Base-by-base conservation (phyloP, 2,113 vertebrate species). In the Ornithorhynchus anatinus region DNA sequence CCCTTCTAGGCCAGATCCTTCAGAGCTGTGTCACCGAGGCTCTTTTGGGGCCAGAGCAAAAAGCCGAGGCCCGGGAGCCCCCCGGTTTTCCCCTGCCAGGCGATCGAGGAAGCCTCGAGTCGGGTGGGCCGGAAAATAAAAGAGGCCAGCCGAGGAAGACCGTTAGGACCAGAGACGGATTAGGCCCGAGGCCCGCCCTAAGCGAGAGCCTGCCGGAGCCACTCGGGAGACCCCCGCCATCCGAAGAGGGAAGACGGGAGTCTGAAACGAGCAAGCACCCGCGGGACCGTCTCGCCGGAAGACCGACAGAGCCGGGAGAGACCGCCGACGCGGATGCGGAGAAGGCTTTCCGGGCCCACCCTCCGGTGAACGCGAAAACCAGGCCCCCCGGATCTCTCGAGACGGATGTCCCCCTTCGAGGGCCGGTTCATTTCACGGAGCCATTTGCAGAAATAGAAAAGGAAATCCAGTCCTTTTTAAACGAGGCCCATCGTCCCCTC, bases 241-340 rank as follows among this genome's bases (percentile, higher is more conserved):
- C 51, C 44, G 87, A 90, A 84, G 58, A 84, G 22, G 69, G 74
- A 79, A 68, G 67, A 22, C 56, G 89, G 17, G 88, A 84, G 50
- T 73, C 61, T 64, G 76, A 81, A 57, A 75, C 87, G 70, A 80
- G 83, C 65, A 84, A 82, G 68, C 63, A 82, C 33, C 75, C 87
- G 39, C 86, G 89, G 43, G 75, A 72, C 60, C 80, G 84, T 62
- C 74, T 90, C 79, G 43, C 84, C 52, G 80, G 85, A 59, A 83
- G 51, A 62, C 84, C 89, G 56, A 79, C 69, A 69, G 69, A 88
- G 50, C 56, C 81, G 39, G 84, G 74, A 32, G 35, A 86, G 37
- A 82, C 88, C 56, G 64, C 66, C 56, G 61, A 72, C 50, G 71
- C 83, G 22, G 86, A 86, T 23, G 80, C 89, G 56, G 44, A 32